These are phyloP conservation scores for Lamellibrachia satsuma DNA, from an alignment of 2,888 invertebrate genomes.

Conservation along the genomic window DNA sequence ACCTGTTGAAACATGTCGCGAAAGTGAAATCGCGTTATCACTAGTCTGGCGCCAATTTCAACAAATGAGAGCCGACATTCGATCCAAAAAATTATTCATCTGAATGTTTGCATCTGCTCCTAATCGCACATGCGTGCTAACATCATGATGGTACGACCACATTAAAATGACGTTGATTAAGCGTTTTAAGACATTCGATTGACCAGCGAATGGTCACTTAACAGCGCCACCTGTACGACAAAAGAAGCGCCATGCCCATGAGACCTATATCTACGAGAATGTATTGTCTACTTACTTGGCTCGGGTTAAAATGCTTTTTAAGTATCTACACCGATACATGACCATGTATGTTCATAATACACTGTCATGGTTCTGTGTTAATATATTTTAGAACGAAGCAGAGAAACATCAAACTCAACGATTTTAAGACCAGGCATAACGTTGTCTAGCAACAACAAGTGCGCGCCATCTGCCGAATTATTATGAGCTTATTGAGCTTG, in stretches of 20 bases:
- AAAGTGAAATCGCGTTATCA: constrained; percentile 13
- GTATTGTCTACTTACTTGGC: neutral
- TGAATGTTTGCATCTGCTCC: neutral
- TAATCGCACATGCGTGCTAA: neutral
- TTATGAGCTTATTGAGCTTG: neutral
- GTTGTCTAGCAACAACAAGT: constrained; percentile 13
- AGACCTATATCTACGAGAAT: neutral
- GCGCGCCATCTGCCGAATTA: constrained; percentile 17
- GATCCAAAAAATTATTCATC: neutral
- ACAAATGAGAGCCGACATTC: neutral
- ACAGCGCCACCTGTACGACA: neutral
- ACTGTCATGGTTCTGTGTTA: neutral
- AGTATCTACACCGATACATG: neutral
- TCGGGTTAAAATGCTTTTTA: neutral
- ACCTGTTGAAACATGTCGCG: neutral
- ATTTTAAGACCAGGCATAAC: neutral
- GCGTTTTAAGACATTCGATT: neutral
- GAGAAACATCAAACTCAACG: neutral
- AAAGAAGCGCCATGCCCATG: neutral
- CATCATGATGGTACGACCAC: neutral
- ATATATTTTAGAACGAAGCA: neutral
- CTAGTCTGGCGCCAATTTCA: neutral
- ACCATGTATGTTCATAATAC: neutral
- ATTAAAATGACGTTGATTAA: neutral
- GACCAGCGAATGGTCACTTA: neutral